phyloP scores from a whole-genome alignment of 1,140 invertebrate genomes.

The Papilio glaucus region DNA sequence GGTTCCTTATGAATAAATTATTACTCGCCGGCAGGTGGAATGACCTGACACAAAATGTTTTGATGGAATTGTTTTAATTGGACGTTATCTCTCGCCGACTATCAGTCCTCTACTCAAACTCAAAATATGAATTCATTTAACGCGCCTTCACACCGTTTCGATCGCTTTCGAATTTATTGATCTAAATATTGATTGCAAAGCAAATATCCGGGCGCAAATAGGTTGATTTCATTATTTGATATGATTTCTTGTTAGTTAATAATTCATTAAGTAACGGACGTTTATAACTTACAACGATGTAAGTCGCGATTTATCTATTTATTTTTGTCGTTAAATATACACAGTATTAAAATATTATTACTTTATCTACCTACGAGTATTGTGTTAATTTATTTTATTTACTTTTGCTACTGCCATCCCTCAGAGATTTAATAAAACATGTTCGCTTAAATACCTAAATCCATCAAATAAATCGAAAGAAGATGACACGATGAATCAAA shows the following conservation, averaged over 20 bases:
- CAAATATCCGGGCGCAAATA: constrained; percentile 65
- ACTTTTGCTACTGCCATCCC: background rate
- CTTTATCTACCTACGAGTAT: background rate
- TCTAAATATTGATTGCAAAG: constrained; percentile 74
- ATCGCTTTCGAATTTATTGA: constrained; percentile 63
- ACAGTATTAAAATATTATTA: background rate
- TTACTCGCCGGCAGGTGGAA: constrained; percentile 74
- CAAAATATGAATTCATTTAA: constrained; percentile 76
- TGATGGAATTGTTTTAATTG: constrained; percentile 83
- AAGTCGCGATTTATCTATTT: constrained; percentile 25
- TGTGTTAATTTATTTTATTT: background rate
- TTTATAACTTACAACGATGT: constrained; percentile 29
- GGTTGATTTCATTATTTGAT: constrained; percentile 65
- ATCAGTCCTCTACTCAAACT: constrained; percentile 68
- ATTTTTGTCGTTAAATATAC: constrained; percentile 16
- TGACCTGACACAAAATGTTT: constrained; percentile 82
- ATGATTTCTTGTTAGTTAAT: constrained; percentile 40
- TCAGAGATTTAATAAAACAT: background rate
- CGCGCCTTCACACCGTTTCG: constrained; percentile 66
- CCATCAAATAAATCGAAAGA: no score
- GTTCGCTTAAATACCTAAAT: no score
- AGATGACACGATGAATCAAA: no score
- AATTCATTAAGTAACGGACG: constrained; percentile 37
- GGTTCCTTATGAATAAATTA: constrained; percentile 78
- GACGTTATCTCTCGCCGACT: constrained; percentile 69